Evolutionary conservation across 2,888 invertebrate genomes (phyloP).

Genomic region (Acanthococcus lagerstroemiae): DNA sequence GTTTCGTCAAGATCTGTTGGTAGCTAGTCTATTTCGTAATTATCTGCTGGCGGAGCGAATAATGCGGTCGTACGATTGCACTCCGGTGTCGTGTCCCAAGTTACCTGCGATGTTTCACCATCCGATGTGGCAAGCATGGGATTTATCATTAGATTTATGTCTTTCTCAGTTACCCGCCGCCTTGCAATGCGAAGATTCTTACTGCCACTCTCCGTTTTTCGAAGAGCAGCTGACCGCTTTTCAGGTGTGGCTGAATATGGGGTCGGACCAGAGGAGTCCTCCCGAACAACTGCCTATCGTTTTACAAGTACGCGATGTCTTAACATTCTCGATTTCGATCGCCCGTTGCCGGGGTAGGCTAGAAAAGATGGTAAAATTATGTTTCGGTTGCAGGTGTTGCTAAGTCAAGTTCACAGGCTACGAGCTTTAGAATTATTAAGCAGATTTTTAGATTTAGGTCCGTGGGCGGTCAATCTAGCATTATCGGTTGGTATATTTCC

Average conservation of each 20-base stretch:
- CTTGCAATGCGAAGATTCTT: conserved; percentile 46
- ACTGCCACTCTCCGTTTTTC: conserved; percentile 76
- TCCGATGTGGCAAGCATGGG: conserved; percentile 92
- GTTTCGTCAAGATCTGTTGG: conserved; percentile 92
- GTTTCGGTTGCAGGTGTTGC: conserved; percentile 46
- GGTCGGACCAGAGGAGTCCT: conserved; percentile 65
- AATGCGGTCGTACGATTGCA: conserved; percentile 91
- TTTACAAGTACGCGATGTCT: conserved; percentile 61
- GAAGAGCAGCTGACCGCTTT: conserved; percentile 97
- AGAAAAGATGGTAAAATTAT: too few relatives aligned
- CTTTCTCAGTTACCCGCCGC: conserved; percentile 78
- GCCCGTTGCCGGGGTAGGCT: too few relatives aligned
- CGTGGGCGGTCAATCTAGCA: conserved; percentile 91
- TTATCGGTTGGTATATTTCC: conserved; percentile 97
- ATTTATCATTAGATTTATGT: conserved; percentile 88
- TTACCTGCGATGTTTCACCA: conserved; percentile 84
- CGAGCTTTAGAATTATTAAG: conserved; percentile 89
- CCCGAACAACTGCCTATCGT: conserved; percentile 97
- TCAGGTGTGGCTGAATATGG: conserved; percentile 83
- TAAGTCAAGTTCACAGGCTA: conserved; percentile 76
- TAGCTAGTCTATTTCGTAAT: conserved; percentile 96
- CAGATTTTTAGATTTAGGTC: conserved; percentile 86
- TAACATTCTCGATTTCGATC: neutral
- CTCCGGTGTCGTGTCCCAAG: conserved; percentile 84
- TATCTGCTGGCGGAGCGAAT: conserved; percentile 93